Conservation (phyloP, 2,797 vertebrate species). For the Chloroceryle amazona region DNA sequence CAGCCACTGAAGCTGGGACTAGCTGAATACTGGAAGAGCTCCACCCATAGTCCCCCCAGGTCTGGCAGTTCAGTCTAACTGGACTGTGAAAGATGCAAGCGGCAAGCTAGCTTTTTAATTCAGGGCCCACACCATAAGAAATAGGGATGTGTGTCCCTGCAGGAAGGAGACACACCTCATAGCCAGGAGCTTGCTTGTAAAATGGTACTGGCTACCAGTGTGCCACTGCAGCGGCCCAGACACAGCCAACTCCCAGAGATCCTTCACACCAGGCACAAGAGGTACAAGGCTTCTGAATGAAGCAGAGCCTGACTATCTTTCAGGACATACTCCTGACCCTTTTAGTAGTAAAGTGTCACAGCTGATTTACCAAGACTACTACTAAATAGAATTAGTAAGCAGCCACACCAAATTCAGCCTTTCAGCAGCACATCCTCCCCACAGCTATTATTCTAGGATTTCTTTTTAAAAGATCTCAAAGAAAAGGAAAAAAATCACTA, state of each 20-base stretch:
- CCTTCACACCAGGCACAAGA: neutral
- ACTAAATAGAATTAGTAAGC: neutral
- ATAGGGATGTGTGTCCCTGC: neutral
- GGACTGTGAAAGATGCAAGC: neutral
- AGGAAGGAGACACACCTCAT: fast-evolving
- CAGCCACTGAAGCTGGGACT: neutral
- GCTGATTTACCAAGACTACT: neutral
- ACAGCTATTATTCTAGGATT: neutral
- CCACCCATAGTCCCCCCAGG: neutral
- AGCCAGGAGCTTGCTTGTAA: neutral
- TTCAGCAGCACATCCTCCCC: neutral
- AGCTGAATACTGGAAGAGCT: neutral
- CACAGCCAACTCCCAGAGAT: neutral
- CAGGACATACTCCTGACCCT: neutral
- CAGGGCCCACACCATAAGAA: fast-evolving
- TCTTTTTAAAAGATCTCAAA: neutral
- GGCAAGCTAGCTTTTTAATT: neutral
- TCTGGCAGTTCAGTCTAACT: neutral
- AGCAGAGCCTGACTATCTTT: neutral
- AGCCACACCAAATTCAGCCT: neutral
- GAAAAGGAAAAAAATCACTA: neutral
- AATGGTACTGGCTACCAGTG: fast-evolving
- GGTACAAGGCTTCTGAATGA: neutral
- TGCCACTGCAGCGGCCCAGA: neutral
- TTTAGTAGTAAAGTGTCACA: neutral